A percentile compares a stretch with the other conserved stretches of the same genome.
phyloP scores from a whole-genome alignment of 2,888 invertebrate species.

The Proisotoma minuta region DNA sequence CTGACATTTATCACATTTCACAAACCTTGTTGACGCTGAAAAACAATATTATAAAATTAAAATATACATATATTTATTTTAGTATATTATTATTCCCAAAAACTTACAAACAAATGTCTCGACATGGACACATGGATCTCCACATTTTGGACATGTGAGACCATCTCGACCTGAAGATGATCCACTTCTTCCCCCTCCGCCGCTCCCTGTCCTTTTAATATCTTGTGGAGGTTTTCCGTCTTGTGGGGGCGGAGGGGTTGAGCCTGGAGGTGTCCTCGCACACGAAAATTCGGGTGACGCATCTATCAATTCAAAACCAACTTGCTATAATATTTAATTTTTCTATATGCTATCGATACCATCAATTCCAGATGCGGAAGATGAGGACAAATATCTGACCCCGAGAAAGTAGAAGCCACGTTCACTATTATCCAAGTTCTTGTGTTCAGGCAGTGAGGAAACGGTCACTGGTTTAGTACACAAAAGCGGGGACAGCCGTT shows the following conservation, averaged over 20 bases:
- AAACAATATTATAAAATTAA: slow-evolving; percentile 6
- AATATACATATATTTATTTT: background rate
- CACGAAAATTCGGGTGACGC: background rate
- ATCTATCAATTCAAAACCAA: background rate
- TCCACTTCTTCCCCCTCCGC: slow-evolving; percentile 36
- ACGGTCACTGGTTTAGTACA: background rate
- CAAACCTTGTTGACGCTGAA: slow-evolving; percentile 82
- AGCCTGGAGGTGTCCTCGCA: slow-evolving; percentile 40
- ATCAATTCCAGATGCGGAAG: background rate
- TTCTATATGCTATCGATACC: background rate
- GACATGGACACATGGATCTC: slow-evolving; percentile 93
- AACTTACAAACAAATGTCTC: slow-evolving; percentile 87
- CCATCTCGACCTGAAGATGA: slow-evolving; percentile 55
- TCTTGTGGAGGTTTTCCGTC: slow-evolving; percentile 33
- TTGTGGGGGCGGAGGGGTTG: slow-evolving; percentile 37
- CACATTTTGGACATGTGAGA: slow-evolving; percentile 91
- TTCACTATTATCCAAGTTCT: background rate
- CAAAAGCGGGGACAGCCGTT: background rate
- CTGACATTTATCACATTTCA: slow-evolving; percentile 96
- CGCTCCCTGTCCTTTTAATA: slow-evolving; percentile 21
- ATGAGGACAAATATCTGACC: too few relatives aligned
- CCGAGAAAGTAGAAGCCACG: background rate
- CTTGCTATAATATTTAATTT: background rate
- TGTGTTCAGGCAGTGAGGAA: background rate
- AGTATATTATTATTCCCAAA: background rate